Conservation (phyloP, 2,113 vertebrate genomes). For the Atherinomorus stipes region DNA sequence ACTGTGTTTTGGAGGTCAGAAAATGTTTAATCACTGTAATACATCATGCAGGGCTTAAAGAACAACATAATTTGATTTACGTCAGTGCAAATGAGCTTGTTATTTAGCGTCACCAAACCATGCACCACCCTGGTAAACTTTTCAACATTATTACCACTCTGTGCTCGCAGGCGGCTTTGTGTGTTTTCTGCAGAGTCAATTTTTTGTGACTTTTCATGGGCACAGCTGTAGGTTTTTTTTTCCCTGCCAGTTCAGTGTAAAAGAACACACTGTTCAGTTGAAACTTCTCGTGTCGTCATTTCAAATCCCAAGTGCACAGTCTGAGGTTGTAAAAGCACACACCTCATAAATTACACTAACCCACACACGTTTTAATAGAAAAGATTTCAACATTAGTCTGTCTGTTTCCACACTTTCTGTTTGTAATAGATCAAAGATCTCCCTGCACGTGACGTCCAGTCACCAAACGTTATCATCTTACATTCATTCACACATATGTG, state of each 20-base stretch:
- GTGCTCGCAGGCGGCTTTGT: slow-evolving; percentile 44
- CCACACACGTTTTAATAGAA: background rate
- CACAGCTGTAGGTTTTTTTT: slow-evolving; percentile 24
- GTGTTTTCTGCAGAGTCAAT: slow-evolving; percentile 27
- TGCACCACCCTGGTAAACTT: slow-evolving; percentile 29
- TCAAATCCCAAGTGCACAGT: slow-evolving; percentile 16
- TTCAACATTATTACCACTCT: slow-evolving; percentile 1
- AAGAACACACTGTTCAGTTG: slow-evolving; percentile 50
- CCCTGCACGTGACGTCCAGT: background rate
- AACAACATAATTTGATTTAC: slow-evolving; percentile 17
- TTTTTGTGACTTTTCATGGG: slow-evolving; percentile 30
- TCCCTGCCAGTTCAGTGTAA: slow-evolving; percentile 4
- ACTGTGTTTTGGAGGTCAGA: background rate
- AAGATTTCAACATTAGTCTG: background rate
- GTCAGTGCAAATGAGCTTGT: slow-evolving; percentile 28
- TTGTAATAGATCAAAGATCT: slow-evolving; percentile 13
- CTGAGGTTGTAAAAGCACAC: slow-evolving; percentile 9
- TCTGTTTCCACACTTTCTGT: background rate
- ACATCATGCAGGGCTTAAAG: background rate
- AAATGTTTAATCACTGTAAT: background rate
- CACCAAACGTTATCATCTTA: background rate
- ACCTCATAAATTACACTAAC: slow-evolving; percentile 17
- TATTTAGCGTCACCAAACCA: slow-evolving; percentile 14
- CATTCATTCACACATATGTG: slow-evolving; percentile 38
- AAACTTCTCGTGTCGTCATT: slow-evolving; percentile 10